phyloP scores from a whole-genome alignment of 2,888 invertebrate genomes.

The Erynnis tages region DNA sequence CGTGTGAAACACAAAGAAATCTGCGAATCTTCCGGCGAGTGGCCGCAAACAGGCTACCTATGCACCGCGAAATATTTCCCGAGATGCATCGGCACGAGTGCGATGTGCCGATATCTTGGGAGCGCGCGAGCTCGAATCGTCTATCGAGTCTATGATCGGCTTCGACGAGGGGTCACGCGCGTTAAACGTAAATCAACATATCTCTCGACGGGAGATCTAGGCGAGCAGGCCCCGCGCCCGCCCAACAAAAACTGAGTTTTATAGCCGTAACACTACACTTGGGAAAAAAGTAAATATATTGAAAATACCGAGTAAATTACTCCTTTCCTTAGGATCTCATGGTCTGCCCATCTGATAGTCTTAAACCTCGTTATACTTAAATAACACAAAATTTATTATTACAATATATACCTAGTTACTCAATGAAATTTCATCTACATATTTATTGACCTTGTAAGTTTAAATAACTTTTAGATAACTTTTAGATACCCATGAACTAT shows the following conservation, averaged over 20 bases:
- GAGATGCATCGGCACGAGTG: conserved; percentile 78
- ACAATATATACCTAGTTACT: too few relatives aligned
- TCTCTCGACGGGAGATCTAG: conserved; percentile 80
- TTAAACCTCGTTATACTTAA: too few relatives aligned
- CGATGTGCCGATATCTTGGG: conserved; percentile 75
- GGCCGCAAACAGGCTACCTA: conserved; percentile 47
- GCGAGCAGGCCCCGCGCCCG: conserved; percentile 68
- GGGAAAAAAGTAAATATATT: conserved; percentile 75
- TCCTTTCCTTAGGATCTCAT: conserved; percentile 21
- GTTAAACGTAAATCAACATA: conserved; percentile 82
- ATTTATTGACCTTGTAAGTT: too few relatives aligned
- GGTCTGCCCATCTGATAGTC: too few relatives aligned
- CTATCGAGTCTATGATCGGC: conserved; percentile 79
- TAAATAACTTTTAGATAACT: too few relatives aligned
- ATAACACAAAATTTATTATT: too few relatives aligned
- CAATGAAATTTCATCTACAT: too few relatives aligned
- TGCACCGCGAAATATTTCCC: conserved; percentile 73
- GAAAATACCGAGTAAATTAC: conserved; percentile 60
- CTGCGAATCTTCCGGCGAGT: conserved; percentile 64
- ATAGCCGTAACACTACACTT: conserved; percentile 76
- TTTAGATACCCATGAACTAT: too few relatives aligned
- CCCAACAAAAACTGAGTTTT: conserved; percentile 77
- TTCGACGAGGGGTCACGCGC: conserved; percentile 77
- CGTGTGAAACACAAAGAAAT: conserved; percentile 74
- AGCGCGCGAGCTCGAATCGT: conserved; percentile 73